Conservation (phyloP, 2,888 invertebrate genomes). For the Rhamphomyia laevipes region DNA sequence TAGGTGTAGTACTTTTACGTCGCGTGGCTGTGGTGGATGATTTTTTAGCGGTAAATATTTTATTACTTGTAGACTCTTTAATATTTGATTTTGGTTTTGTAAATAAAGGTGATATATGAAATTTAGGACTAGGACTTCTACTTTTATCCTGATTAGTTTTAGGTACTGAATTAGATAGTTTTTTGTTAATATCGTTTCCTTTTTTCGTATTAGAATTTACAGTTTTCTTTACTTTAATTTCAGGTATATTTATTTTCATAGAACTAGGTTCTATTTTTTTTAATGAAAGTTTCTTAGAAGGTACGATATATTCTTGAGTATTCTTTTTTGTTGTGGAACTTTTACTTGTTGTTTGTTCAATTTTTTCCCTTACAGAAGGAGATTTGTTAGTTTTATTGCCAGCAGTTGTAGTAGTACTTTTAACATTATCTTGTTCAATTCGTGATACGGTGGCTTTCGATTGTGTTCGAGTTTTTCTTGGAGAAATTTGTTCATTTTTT, state of each 20-base stretch:
- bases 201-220: neutral
- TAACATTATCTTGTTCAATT: too few relatives aligned
- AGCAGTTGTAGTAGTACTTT: too few relatives aligned
- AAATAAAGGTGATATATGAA: neutral
- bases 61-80: conserved; percentile 14
- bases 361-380: neutral
- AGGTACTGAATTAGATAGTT: neutral
- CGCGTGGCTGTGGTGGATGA: conserved; percentile 5
- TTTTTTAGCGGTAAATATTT: conserved; percentile 14
- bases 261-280: conserved; percentile 6
- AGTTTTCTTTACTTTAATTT: conserved; percentile 1
- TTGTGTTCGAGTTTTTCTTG: neutral
- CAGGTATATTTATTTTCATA: conserved; percentile 10
- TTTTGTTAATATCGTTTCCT: neutral
- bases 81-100: conserved; percentile 1
- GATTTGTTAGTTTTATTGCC: too few relatives aligned
- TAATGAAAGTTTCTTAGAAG: conserved; percentile 20
- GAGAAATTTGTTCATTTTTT: neutral
- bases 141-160: neutral
- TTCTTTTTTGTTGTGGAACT: neutral
- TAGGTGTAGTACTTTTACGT: conserved; percentile 12
- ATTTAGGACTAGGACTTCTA: neutral
- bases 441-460: too few relatives aligned
- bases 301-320: neutral
- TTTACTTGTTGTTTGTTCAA: neutral